Evolutionary conservation across 2,113 vertebrate species (phyloP).

Genomic region (Eulemur macaco): DNA sequence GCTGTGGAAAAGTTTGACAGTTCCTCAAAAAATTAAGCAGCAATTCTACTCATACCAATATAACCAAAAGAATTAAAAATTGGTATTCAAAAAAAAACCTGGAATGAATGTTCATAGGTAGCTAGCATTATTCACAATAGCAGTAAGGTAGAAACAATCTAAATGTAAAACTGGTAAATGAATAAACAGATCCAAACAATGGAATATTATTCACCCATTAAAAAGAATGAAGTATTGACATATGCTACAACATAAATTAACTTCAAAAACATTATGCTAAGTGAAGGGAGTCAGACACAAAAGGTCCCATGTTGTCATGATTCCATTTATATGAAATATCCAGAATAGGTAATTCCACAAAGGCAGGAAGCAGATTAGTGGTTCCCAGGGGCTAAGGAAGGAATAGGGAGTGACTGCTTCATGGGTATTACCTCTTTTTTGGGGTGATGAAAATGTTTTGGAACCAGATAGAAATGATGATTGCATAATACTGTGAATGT

Average conservation of each 20-base stretch:
- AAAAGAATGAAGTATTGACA: neutral
- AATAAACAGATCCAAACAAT: neutral
- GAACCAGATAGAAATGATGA: neutral
- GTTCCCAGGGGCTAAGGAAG: neutral
- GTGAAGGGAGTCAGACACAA: neutral
- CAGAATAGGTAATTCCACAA: neutral
- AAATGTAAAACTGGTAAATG: neutral
- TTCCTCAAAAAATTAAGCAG: neutral
- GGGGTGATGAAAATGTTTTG: neutral
- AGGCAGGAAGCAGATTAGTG: neutral
- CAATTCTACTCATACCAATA: neutral
- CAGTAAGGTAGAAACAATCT: neutral
- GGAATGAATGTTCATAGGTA: neutral
- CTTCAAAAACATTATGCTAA: neutral
- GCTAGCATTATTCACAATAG: neutral
- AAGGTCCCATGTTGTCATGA: neutral
- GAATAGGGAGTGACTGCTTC: no score
- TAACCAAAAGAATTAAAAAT: neutral
- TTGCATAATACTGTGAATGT: neutral
- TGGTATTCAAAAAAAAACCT: neutral
- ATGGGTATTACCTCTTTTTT: neutral
- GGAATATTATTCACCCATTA: neutral
- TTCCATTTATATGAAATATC: neutral
- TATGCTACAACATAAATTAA: neutral
- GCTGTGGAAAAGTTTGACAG: neutral